Percentiles rank a stretch among this genome's conserved stretches.
phyloP scores from a whole-genome alignment of 1,140 invertebrate species.

The Aphaenogaster floridana region DNA sequence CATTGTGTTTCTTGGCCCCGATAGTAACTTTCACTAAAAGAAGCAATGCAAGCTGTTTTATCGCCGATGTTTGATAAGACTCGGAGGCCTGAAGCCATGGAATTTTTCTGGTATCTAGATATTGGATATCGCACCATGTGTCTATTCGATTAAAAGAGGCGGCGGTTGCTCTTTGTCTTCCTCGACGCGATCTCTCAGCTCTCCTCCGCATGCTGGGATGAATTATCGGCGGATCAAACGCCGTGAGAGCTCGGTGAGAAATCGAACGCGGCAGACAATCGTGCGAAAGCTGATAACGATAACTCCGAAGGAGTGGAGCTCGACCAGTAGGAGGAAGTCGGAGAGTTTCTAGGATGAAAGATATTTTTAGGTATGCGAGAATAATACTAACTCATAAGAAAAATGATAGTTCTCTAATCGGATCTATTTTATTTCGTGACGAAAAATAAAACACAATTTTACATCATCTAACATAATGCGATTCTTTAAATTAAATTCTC shows the following conservation, averaged over 20 bases:
- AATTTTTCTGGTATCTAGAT: conserved; percentile 7
- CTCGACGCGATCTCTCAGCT: not conserved
- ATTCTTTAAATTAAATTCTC: not conserved
- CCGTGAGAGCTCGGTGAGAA: conserved; percentile 25
- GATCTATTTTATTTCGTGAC: not conserved
- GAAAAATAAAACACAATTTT: not conserved
- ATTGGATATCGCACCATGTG: not conserved
- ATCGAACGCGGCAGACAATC: conserved; percentile 45
- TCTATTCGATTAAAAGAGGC: not conserved
- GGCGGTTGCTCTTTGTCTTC: conserved; percentile 19
- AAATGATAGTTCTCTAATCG: not conserved
- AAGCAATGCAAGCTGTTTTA: conserved; percentile 3
- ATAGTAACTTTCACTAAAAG: not conserved
- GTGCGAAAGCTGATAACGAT: conserved; percentile 45
- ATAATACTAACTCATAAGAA: not conserved
- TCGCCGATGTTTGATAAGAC: not conserved
- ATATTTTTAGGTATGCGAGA: not conserved
- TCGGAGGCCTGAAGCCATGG: not conserved
- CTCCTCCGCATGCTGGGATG: conserved; percentile 11
- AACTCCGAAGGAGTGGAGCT: not conserved
- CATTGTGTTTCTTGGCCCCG: not conserved
- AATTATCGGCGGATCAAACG: conserved; percentile 35
- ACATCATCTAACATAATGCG: not conserved
- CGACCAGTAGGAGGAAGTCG: not conserved
- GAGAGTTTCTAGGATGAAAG: conserved; percentile 1